These are phyloP conservation scores for Sphaerophoria taeniata DNA, from an alignment of 2,888 invertebrate species.

Conservation along the genomic window DNA sequence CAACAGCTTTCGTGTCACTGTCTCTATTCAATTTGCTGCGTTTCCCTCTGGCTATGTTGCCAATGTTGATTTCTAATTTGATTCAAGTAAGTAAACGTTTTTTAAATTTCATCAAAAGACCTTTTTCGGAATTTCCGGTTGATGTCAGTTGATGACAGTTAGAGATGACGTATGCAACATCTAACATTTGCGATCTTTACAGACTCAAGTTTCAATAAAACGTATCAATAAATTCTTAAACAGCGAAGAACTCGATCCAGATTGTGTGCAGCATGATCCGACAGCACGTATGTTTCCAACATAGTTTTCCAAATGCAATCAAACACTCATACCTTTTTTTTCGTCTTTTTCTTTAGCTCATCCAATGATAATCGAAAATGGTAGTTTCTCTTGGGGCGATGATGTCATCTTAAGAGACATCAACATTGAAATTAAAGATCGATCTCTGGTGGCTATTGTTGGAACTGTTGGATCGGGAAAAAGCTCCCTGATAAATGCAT, in stretches of 20 bases:
- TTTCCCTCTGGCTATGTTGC: constrained; percentile 97
- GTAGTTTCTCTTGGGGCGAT: constrained; percentile 94
- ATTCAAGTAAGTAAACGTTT: constrained; percentile 89
- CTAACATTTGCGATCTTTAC: no score
- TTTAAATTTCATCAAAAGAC: constrained; percentile 12
- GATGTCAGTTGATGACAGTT: no score
- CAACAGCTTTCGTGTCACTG: constrained; percentile 97
- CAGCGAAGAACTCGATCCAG: constrained; percentile 93
- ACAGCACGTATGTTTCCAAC: constrained; percentile 86
- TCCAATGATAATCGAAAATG: constrained; percentile 93
- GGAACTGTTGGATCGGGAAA: constrained; percentile 94
- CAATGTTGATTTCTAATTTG: constrained; percentile 96
- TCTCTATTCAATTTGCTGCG: constrained; percentile 98
- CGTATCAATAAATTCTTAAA: constrained; percentile 97
- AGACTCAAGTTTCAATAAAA: constrained; percentile 95
- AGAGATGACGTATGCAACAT: neutral
- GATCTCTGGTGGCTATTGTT: constrained; percentile 91
- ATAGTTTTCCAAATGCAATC: neutral
- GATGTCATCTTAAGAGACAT: constrained; percentile 88
- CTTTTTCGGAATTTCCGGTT: no score
- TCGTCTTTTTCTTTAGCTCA: constrained; percentile 84
- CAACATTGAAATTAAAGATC: constrained; percentile 87
- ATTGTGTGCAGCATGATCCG: constrained; percentile 89
- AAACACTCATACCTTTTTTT: neutral
- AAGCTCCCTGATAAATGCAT: constrained; percentile 93